Evolutionary conservation across 2,888 invertebrate species (phyloP), one percentile per base, ranked within the genome.

Genomic region (Lasioglossum lativentre): DNA sequence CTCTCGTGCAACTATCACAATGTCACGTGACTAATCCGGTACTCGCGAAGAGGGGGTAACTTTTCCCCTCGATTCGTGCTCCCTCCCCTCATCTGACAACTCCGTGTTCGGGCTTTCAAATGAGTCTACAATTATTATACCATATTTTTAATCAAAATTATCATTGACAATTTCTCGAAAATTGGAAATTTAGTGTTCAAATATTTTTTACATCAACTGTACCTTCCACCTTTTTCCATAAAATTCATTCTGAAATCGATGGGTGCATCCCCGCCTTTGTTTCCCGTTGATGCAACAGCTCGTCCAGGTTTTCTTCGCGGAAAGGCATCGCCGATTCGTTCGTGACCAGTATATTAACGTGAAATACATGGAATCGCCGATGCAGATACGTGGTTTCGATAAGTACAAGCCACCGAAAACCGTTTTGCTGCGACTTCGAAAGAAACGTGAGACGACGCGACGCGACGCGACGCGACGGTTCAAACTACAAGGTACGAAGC

Each of bases 401-500:
- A 81, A 78, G 75, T 42, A 27, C 70, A 73, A 42, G 73, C 77
- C 74, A 76, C 78, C 82, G 82, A 85, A 85, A 72, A 75, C 80
- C 70, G 79, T 66, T 85, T 82, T 73, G 78, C 77, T 19, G 27
- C 77, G 79, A 63, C 71, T 72, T 74, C 77, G 78, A 82, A 82
- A 56, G 77, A 77, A 75, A 45, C 16, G 45, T 16, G 45, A 34
- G 2, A 3, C 34, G 1, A 34, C 1, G 45, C 45, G 45, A 34
- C 34, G 34, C 34, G 1, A 34, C 1, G 34, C 3, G n/a, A 47
- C 45, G 34, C 59, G 14, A 76, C 38, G 68, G 34, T 23, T 34
- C 38, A 38, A 38, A 68, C 19, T 68, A 38, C 38, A n/a, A 47
- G 52, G 19, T 38, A 76, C 59, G 80, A 80, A 47, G 81, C 73